Conservation (phyloP, 2,113 vertebrate species). For the Oncorhynchus clarkii region DNA sequence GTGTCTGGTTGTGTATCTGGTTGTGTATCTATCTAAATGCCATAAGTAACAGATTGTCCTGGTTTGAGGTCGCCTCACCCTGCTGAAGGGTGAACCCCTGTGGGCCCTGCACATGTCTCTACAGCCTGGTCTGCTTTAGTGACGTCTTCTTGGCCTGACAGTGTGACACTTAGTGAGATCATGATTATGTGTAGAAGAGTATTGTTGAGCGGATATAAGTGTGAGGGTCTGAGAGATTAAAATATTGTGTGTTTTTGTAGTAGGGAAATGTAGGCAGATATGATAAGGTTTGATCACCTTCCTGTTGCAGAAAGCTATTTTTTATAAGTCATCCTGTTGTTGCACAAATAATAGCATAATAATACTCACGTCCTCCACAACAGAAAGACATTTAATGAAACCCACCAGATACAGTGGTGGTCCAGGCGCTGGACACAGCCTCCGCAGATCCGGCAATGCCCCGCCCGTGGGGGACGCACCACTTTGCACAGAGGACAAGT, state of each 20-base stretch:
- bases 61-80: constrained; percentile 23
- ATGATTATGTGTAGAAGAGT: not conserved
- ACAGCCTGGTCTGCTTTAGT: constrained; percentile 25
- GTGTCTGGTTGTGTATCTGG: not conserved
- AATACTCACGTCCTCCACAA: not conserved
- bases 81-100: constrained; percentile 31
- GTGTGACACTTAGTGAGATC: not conserved
- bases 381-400: constrained; percentile 32
- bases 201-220: not conserved
- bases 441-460: constrained; percentile 91
- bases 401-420: constrained; percentile 97
- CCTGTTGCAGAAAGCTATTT: not conserved
- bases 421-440: constrained; percentile 88
- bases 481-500: constrained; percentile 81
- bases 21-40: constrained; percentile 16
- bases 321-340: not conserved
- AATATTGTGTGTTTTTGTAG: too few species aligned
- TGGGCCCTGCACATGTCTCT: constrained; percentile 40
- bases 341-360: not conserved
- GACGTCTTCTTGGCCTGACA: constrained; percentile 27
- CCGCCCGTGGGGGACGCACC: constrained; percentile 83
- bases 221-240: too few species aligned
- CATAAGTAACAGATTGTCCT: constrained; percentile 39
- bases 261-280: too few species aligned
- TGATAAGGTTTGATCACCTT: not conserved